phyloP scores from a whole-genome alignment of 2,797 vertebrate genomes.

The Oryzias dopingdopingensis region DNA sequence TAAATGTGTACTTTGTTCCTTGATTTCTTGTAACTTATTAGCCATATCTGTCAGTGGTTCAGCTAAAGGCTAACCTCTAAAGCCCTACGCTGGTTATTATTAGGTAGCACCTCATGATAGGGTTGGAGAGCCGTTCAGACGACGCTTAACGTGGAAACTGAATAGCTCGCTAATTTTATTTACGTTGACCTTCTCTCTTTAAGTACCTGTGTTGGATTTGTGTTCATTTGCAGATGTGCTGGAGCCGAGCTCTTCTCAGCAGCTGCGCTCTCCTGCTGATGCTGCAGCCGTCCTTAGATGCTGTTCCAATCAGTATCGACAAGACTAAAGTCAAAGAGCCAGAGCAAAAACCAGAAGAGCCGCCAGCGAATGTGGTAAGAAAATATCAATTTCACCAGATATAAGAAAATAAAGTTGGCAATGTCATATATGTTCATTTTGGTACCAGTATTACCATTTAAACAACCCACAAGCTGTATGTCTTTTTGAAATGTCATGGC shows the following conservation, averaged over 20 bases:
- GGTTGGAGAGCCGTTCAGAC: not conserved
- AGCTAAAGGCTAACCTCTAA: constrained; percentile 55
- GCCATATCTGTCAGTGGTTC: constrained; percentile 29
- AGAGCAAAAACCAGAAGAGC: constrained; percentile 74
- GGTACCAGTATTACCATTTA: too few species aligned
- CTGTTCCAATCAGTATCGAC: constrained; percentile 92
- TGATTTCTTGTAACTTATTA: constrained; percentile 15
- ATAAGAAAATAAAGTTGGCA: too few species aligned
- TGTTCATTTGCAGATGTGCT: constrained; percentile 80
- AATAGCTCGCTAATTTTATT: too few species aligned
- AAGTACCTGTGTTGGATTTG: not conserved
- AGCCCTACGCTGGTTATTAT: constrained; percentile 28
- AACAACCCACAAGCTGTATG: too few species aligned
- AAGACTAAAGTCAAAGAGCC: constrained; percentile 87
- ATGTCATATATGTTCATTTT: too few species aligned
- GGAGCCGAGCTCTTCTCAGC: constrained; percentile 63
- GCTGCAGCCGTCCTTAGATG: constrained; percentile 75
- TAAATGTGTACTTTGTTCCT: not conserved
- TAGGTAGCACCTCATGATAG: constrained; percentile 16
- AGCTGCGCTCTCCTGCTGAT: constrained; percentile 76
- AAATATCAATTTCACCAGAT: not conserved
- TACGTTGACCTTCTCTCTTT: too few species aligned
- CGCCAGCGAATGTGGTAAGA: constrained; percentile 86
- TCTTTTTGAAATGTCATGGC: too few species aligned
- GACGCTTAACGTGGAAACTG: not conserved